Percentiles rank a stretch among this genome's conserved stretches.
phyloP scores from a whole-genome alignment of 1,140 invertebrate genomes.

The Macrotrachela quadricornifera region DNA sequence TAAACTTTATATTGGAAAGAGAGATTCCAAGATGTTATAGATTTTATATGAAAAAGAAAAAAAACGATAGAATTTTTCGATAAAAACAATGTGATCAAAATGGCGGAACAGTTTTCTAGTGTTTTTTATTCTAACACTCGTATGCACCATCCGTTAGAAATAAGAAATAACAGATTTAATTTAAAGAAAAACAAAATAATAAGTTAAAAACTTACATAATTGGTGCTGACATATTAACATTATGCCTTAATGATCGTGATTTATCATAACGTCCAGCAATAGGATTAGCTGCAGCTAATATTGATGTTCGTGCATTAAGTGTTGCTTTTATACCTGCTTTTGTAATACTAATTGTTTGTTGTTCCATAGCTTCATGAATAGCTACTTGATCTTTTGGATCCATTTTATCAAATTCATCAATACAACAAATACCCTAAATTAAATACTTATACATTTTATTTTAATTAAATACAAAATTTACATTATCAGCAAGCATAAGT shows the following conservation, averaged over 20 bases:
- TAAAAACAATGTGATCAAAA: too few species aligned
- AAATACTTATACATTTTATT: conserved; percentile 15
- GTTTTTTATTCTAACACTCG: too few species aligned
- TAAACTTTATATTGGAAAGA: too few species aligned
- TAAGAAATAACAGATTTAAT: too few species aligned
- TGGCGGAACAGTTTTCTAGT: too few species aligned
- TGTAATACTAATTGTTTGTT: conserved; percentile 94
- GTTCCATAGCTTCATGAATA: conserved; percentile 99
- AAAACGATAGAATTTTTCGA: too few species aligned
- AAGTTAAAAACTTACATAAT: conserved; percentile 51
- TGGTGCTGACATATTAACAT: conserved; percentile 72
- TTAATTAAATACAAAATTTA: conserved; percentile 14
- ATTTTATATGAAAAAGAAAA: too few species aligned
- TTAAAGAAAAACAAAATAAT: too few species aligned
- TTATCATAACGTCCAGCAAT: conserved; percentile 82
- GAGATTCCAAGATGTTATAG: too few species aligned
- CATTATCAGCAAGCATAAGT: conserved; percentile 88
- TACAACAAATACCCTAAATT: conserved; percentile 68
- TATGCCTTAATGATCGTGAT: conserved; percentile 77
- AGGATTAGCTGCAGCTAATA: conserved; percentile 91
- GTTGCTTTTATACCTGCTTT: conserved; percentile 92
- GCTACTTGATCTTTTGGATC: conserved; percentile 88
- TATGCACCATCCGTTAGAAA: too few species aligned
- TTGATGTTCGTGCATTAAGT: conserved; percentile 86
- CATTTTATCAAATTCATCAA: conserved; percentile 99